Conservation (phyloP, 2,797 vertebrate species). For the Acrossocheilus wenchowensis region DNA sequence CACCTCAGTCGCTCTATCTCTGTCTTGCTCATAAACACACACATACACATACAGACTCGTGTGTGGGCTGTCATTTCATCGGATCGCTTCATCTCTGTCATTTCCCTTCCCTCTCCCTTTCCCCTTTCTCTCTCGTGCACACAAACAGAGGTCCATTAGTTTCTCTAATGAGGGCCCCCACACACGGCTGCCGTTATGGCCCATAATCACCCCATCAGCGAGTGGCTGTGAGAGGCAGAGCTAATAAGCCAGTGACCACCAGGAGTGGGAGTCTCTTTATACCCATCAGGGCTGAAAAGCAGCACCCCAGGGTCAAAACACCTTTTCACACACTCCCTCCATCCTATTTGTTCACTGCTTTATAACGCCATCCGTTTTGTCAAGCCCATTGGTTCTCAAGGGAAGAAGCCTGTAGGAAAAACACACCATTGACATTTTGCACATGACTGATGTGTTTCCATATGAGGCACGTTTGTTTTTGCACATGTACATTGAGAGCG, state of each 20-base stretch:
- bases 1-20: conserved; percentile 14
- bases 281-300: conserved; percentile 40
- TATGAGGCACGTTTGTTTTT: not conserved
- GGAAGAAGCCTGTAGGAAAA: conserved; percentile 11
- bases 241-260: conserved; percentile 49
- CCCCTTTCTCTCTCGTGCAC: not conserved
- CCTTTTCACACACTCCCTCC: conserved; percentile 36
- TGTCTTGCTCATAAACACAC: conserved; percentile 23
- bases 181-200: conserved; percentile 34
- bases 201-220: conserved; percentile 48
- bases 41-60: not conserved
- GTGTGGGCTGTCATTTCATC: conserved; percentile 41
- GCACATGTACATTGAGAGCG: not conserved
- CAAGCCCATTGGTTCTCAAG: conserved; percentile 1
- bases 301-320: conserved; percentile 25
- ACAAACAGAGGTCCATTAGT: conserved; percentile 43
- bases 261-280: conserved; percentile 30
- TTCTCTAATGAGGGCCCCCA: conserved; percentile 46
- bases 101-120: not conserved
- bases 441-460: conserved; percentile 3
- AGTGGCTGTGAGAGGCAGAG: conserved; percentile 32
- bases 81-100: conserved; percentile 31
- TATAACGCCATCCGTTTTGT: conserved; percentile 27
- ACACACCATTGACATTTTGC: conserved; percentile 7
- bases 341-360: conserved; percentile 15